Evolutionary conservation across 2,888 invertebrate genomes (phyloP), one percentile per base, ranked within the genome.

Genomic region (Sabatieria punctata): DNA sequence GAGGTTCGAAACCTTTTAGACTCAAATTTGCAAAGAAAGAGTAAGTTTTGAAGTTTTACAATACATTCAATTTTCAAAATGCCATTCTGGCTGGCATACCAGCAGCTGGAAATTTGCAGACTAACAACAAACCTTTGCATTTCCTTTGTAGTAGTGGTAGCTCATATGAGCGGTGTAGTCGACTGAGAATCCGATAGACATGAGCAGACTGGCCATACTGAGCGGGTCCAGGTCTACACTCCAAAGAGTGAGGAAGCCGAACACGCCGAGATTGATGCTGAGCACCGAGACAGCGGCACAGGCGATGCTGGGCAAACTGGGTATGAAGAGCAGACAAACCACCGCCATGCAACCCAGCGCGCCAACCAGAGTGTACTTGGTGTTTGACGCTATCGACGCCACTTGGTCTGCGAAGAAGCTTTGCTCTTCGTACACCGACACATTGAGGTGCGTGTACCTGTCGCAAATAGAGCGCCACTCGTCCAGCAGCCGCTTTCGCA

Each of bases 271-370:
- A 45, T 58, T 58, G 42, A 58, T 57, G 13, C 55, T 55, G n/a
- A 56, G 41, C 57, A 58, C 56, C 8, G 58, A 57, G n/a, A 55
- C 47, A 1, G 55, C 49, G 49, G 54, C 54, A 36, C 35, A 48
- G 21, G 55, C 41, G 27, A 58, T 53, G 11, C 53, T 53, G 24
- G 47, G 49, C 30, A 53, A 46, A 8, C 49, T 49, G 22, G 58
- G 58, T 44, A 58, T 57, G 49, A 62, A 62, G n/a, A 63, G 49
- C 8, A 57, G 50, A 45, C 61, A 61, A 4, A 61, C 55, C 13
- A 56, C 46, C 1, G 57, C 57, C 61, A 61, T 62, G 48, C 61
- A 62, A n/a, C 52, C 54, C 21, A 61, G 55, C n/a, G 60, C 59
- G 21, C 59, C 52, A 41, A 55, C 49, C 1, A 58, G 56, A 4